Conservation (phyloP, 2,113 vertebrate genomes). For the Dolichallabes microphthalmus region DNA sequence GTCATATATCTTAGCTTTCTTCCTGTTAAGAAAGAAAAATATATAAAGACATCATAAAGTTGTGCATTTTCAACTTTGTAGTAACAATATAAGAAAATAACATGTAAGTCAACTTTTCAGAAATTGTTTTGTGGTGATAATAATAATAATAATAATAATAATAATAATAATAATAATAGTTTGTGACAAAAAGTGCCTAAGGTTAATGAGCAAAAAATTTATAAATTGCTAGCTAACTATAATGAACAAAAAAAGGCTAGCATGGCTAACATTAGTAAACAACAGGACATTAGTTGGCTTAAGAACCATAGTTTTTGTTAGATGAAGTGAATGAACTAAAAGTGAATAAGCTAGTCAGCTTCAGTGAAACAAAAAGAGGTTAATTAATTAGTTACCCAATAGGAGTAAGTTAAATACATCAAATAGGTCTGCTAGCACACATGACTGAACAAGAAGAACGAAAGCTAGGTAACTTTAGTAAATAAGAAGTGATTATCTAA, state of each 20-base stretch:
- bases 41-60: no score
- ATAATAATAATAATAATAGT: no score
- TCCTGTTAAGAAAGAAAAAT: no score
- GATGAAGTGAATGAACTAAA: background rate
- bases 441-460: background rate
- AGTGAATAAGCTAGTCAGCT: background rate
- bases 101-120: no score
- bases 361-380: background rate
- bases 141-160: no score
- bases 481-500: background rate
- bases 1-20: no score
- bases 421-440: background rate
- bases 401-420: no score
- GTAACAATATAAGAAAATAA: no score
- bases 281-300: background rate
- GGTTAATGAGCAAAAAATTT: no score
- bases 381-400: background rate
- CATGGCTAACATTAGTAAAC: background rate
- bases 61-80: no score
- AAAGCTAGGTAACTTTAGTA: background rate
- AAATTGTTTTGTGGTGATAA: no score
- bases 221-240: background rate
- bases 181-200: no score
- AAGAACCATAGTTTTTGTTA: background rate
- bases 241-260: background rate